A percentile compares a stretch with the other conserved stretches of the same genome.
phyloP scores from a whole-genome alignment of 2,888 invertebrate genomes.

The Megamerina dolium region DNA sequence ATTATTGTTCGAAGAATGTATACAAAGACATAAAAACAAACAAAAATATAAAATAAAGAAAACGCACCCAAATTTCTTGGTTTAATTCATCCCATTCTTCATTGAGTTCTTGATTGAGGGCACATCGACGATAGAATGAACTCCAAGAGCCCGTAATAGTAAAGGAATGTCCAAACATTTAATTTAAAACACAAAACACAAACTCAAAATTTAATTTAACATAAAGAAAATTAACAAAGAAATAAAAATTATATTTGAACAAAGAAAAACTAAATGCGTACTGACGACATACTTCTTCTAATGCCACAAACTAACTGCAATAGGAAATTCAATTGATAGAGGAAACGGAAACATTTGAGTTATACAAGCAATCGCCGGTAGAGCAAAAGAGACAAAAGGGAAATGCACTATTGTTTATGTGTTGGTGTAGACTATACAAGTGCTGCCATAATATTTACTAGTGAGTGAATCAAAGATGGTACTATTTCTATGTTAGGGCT shows the following conservation, averaged over 20 bases:
- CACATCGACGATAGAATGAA: slow-evolving; percentile 33
- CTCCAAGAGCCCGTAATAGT: slow-evolving; percentile 30
- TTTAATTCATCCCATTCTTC: slow-evolving; percentile 40
- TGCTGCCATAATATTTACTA: too few species aligned
- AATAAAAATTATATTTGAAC: slow-evolving; percentile 6
- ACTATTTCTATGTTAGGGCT: too few species aligned
- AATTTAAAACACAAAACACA: slow-evolving; percentile 1
- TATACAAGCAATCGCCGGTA: too few species aligned
- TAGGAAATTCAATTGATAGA: slow-evolving; percentile 1
- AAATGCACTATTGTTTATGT: too few species aligned
- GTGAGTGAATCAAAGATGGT: too few species aligned
- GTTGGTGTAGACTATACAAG: too few species aligned
- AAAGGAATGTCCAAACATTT: slow-evolving; percentile 17
- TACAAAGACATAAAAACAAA: slow-evolving; percentile 3
- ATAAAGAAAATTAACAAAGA: slow-evolving; percentile 2
- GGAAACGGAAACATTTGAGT: neutral
- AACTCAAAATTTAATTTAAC: neutral
- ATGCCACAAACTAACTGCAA: too few species aligned
- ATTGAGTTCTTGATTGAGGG: slow-evolving; percentile 38
- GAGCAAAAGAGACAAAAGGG: too few species aligned
- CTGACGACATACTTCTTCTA: too few species aligned
- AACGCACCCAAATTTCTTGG: slow-evolving; percentile 45
- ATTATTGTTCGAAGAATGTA: too few species aligned
- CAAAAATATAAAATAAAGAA: slow-evolving; percentile 9
- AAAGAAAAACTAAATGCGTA: slow-evolving; percentile 1